Evolutionary conservation across 2,888 invertebrate genomes (phyloP).

Genomic region (Pachycephus smyrnensis): DNA sequence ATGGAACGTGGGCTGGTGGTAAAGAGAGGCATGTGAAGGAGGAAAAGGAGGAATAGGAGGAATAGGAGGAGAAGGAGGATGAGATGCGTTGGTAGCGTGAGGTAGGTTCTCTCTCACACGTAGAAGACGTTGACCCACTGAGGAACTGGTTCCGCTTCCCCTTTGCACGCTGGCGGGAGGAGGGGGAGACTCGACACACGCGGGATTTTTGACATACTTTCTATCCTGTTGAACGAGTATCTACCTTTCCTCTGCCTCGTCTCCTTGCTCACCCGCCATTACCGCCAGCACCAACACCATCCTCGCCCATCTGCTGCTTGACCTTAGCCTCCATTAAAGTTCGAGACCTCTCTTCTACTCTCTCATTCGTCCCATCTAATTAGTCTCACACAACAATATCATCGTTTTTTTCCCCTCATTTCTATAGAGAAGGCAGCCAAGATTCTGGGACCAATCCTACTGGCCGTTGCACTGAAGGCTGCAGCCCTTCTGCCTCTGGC

Average conservation of each 20-base stretch:
- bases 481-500: slow-evolving; percentile 83
- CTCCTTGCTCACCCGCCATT: neutral
- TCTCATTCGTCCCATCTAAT: too few species aligned
- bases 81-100: neutral
- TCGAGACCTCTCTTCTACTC: neutral
- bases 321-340: neutral
- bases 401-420: neutral
- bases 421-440: slow-evolving; percentile 77
- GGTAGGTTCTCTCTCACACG: neutral
- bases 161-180: slow-evolving; percentile 39
- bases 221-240: slow-evolving; percentile 45
- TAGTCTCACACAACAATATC: neutral
- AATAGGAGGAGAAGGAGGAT: neutral
- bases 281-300: neutral
- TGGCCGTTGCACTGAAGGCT: slow-evolving; percentile 81
- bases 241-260: slow-evolving; percentile 32
- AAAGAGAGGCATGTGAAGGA: too few species aligned
- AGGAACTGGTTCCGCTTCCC: slow-evolving; percentile 65
- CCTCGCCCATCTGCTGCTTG: too few species aligned
- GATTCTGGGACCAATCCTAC: slow-evolving; percentile 81
- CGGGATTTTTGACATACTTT: slow-evolving; percentile 66
- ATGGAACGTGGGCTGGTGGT: too few species aligned
- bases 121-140: slow-evolving; percentile 63
- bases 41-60: neutral
- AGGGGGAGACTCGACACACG: slow-evolving; percentile 33